Conservation (phyloP, 2,113 vertebrate species). For the Neogale vison region DNA sequence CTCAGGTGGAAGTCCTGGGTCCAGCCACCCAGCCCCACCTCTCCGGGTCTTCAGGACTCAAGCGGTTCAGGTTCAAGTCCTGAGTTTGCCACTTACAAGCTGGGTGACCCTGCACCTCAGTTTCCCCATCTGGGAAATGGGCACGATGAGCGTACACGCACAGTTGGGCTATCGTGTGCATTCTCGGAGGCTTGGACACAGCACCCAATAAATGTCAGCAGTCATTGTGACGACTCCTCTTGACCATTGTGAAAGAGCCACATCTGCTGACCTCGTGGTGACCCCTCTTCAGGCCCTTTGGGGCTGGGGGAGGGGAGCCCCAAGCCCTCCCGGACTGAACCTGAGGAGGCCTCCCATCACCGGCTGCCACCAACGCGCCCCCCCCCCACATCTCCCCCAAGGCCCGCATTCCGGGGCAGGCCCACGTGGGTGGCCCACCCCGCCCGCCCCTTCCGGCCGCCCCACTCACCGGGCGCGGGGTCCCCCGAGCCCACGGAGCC, state of each 20-base stretch:
- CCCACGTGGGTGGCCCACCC: conserved; percentile 74
- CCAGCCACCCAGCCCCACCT: neutral
- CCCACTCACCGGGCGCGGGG: conserved; percentile 71
- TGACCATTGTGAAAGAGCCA: neutral
- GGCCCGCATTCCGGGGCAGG: conserved; percentile 41
- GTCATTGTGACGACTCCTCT: neutral
- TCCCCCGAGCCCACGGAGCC: conserved; percentile 57
- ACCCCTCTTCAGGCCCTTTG: neutral
- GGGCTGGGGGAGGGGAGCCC: neutral
- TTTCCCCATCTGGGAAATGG: conserved; percentile 28
- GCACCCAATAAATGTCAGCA: neutral
- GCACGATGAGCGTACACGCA: neutral
- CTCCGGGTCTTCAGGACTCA: neutral
- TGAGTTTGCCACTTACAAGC: neutral
- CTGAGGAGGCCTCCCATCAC: neutral
- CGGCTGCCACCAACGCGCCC: neutral
- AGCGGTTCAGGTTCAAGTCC: too few relatives aligned
- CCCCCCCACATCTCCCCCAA: neutral
- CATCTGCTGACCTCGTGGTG: neutral
- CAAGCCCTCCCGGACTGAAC: neutral
- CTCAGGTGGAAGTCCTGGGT: neutral
- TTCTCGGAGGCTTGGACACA: neutral
- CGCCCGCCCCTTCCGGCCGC: conserved; percentile 49
- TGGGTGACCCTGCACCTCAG: neutral
- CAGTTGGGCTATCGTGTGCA: neutral